Conservation (phyloP, 1,140 invertebrate species). For the Drosophila equinoxialis region DNA sequence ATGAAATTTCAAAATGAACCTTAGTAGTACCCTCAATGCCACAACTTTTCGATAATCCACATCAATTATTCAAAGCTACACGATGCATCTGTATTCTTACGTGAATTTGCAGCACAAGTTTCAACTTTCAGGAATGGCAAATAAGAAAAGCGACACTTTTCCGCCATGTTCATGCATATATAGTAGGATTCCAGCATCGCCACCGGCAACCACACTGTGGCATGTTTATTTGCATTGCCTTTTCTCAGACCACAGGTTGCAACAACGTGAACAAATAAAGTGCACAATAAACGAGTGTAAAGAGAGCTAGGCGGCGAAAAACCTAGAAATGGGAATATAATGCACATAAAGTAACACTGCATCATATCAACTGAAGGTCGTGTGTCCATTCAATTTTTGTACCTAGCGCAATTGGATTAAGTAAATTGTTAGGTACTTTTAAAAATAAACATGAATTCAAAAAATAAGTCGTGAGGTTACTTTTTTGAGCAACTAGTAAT, state of each 20-base stretch:
- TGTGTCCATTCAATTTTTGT: too few species aligned
- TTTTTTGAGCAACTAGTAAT: too few species aligned
- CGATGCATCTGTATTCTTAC: conserved; percentile 7
- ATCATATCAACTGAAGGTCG: too few species aligned
- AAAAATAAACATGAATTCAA: too few species aligned
- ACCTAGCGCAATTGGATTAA: too few species aligned
- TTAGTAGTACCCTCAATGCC: background rate
- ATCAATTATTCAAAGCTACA: conserved; percentile 41
- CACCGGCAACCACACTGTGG: background rate
- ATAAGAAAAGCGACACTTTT: conserved; percentile 36
- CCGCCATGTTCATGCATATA: conserved; percentile 12
- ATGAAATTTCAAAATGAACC: too few species aligned
- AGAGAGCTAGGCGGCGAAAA: background rate
- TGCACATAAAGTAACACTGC: too few species aligned
- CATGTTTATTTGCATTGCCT: conserved; percentile 49
- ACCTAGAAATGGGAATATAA: background rate
- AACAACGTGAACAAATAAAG: conserved; percentile 34
- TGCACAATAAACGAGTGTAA: conserved; percentile 14
- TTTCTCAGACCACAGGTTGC: conserved; percentile 28
- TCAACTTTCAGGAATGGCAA: conserved; percentile 38
- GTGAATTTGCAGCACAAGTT: conserved; percentile 27
- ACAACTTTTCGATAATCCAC: too few species aligned
- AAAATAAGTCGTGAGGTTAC: too few species aligned
- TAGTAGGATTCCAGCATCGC: background rate
- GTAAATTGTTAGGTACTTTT: too few species aligned